These are phyloP conservation scores for Drosophila nr. fundita DNA, from an alignment of 2,888 invertebrate species.

Conservation along the genomic window DNA sequence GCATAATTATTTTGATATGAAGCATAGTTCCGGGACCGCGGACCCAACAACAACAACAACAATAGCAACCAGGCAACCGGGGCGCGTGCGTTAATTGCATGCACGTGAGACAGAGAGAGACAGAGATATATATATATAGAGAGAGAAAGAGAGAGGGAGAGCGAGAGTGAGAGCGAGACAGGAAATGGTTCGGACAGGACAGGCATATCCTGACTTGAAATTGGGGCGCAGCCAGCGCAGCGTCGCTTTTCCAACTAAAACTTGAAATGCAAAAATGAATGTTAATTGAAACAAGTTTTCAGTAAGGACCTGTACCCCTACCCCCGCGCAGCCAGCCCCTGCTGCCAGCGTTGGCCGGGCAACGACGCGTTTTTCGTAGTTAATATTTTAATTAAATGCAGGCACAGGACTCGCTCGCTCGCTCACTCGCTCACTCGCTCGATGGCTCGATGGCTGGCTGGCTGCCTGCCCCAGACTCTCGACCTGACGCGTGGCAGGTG, in stretches of 20 bases:
- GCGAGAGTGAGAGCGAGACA: background rate
- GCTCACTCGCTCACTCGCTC: conserved; percentile 31
- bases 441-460: background rate
- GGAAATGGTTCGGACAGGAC: conserved; percentile 24
- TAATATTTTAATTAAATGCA: conserved; percentile 83
- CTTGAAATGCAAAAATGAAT: conserved; percentile 75
- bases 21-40: conserved; percentile 77
- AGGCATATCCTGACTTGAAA: conserved; percentile 55
- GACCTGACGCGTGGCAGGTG: conserved; percentile 84
- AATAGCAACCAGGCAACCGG: conserved; percentile 21
- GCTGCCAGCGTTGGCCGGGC: conserved; percentile 30
- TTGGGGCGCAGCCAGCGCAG: conserved; percentile 27
- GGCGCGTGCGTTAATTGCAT: conserved; percentile 73
- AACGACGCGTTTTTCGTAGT: conserved; percentile 67
- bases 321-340: background rate
- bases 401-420: conserved; percentile 57
- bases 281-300: conserved; percentile 77
- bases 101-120: conserved; percentile 38
- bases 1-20: conserved; percentile 79
- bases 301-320: conserved; percentile 52
- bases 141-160: background rate
- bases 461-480: conserved; percentile 12
- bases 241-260: conserved; percentile 67
- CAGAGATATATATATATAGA: background rate
- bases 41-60: conserved; percentile 16